phyloP scores from a whole-genome alignment of 2,113 vertebrate species.

The Thamnophis sirtalis region DNA sequence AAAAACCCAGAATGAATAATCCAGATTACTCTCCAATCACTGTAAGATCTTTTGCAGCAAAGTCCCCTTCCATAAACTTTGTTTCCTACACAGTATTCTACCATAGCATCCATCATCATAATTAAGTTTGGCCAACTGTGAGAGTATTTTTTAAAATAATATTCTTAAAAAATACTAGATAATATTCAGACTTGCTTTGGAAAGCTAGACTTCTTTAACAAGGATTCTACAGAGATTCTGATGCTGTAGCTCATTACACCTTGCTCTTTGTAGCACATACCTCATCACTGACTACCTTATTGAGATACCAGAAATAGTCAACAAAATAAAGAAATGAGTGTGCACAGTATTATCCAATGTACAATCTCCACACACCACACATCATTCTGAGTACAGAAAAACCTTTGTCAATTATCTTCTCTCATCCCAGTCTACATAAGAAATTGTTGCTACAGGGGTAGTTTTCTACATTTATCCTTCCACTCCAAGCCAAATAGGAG shows the following conservation, averaged over 20 bases:
- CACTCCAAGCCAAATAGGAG: not conserved
- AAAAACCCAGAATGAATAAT: not conserved
- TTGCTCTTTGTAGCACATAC: not conserved
- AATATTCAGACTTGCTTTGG: slow-evolving; percentile 19
- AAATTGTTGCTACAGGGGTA: not conserved
- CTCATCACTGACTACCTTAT: not conserved
- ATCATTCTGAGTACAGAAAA: not conserved
- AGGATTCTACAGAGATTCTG: not conserved
- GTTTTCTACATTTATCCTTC: not conserved
- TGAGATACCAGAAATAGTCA: not conserved
- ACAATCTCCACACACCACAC: not conserved
- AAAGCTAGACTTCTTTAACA: not conserved
- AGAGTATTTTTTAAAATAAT: not conserved
- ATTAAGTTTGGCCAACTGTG: not conserved
- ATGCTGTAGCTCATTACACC: slow-evolving; percentile 6
- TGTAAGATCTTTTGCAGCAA: not conserved
- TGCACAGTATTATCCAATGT: not conserved
- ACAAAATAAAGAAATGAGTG: not conserved
- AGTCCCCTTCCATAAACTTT: not conserved
- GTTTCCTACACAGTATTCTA: not conserved
- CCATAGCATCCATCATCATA: not conserved
- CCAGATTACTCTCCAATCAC: not conserved
- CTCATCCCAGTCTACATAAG: not conserved
- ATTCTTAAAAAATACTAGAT: slow-evolving; percentile 22
- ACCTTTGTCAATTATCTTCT: not conserved